These are phyloP conservation scores for Drosophila bifasciata DNA, from an alignment of 1,140 invertebrate species.

Conservation along the genomic window DNA sequence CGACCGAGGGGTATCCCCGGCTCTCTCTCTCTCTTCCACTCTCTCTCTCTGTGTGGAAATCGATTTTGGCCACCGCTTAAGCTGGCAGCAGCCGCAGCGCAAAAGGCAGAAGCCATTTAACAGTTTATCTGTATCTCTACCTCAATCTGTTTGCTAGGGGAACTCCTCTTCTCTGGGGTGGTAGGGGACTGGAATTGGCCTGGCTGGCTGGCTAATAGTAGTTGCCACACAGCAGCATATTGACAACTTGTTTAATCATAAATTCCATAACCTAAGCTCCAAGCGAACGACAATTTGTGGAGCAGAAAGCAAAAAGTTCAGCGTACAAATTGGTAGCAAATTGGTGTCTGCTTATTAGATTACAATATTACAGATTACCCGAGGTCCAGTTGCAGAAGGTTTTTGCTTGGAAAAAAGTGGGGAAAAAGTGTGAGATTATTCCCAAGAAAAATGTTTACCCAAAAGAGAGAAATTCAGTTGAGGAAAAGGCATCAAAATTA, in stretches of 20 bases:
- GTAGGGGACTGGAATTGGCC: conserved; percentile 17
- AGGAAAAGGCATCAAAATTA: too few relatives aligned
- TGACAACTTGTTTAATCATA: conserved; percentile 77
- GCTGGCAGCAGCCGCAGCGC: conserved; percentile 6
- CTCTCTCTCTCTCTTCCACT: neutral
- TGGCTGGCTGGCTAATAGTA: conserved; percentile 42
- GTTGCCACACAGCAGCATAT: conserved; percentile 39
- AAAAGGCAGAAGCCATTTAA: conserved; percentile 46
- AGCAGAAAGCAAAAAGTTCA: neutral
- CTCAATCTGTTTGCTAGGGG: conserved; percentile 11
- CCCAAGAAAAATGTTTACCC: too few relatives aligned
- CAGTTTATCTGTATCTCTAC: conserved; percentile 58
- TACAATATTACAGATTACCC: conserved; percentile 16
- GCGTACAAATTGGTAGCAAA: conserved; percentile 7
- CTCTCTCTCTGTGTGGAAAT: conserved; percentile 32
- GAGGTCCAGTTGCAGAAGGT: neutral
- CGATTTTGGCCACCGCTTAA: conserved; percentile 57
- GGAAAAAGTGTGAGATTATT: too few relatives aligned
- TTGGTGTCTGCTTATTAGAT: conserved; percentile 17
- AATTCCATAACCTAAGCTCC: conserved; percentile 71
- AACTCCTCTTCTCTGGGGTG: conserved; percentile 5
- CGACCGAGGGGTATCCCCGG: conserved; percentile 11
- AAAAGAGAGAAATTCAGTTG: too few relatives aligned
- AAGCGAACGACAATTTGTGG: conserved; percentile 27
- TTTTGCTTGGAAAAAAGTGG: neutral